These are phyloP conservation scores for Boulengeromyrus knoepffleri DNA, from an alignment of 2,113 vertebrate species.

Conservation along the genomic window DNA sequence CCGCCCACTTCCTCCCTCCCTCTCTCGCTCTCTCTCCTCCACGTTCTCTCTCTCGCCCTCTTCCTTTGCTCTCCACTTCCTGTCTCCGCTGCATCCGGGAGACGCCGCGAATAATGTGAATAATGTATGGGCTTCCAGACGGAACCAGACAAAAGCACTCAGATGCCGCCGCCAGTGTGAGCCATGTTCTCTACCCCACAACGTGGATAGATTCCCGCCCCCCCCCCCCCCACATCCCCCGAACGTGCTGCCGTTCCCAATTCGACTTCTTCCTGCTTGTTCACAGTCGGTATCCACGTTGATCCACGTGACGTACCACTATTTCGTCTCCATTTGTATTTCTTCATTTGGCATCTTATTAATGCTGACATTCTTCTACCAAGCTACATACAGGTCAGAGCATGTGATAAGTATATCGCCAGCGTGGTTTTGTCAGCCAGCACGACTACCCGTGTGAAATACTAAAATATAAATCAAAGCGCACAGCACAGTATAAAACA, in stretches of 20 bases:
- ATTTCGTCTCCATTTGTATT: neutral
- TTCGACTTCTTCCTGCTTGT: neutral
- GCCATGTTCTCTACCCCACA: neutral
- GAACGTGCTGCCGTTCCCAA: neutral
- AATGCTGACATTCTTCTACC: neutral
- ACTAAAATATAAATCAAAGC: neutral
- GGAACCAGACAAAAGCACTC: neutral
- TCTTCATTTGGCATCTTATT: neutral
- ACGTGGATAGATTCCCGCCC: neutral
- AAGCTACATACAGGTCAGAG: neutral
- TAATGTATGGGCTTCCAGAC: neutral
- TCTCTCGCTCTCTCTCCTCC: slow-evolving; percentile 25
- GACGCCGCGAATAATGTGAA: neutral
- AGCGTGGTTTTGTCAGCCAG: neutral
- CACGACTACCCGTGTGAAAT: neutral
- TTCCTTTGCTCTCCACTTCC: neutral
- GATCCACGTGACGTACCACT: neutral
- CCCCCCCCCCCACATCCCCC: neutral
- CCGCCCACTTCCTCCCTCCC: slow-evolving; percentile 16
- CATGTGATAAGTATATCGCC: neutral
- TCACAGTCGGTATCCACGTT: neutral
- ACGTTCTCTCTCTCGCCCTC: neutral
- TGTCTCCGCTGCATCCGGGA: neutral
- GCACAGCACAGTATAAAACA: neutral
- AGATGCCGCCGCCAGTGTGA: neutral